Base-by-base conservation (phyloP, 30 jellyfish, hydroid and myxozoan species). In the Nemopilema nomurai region DNA sequence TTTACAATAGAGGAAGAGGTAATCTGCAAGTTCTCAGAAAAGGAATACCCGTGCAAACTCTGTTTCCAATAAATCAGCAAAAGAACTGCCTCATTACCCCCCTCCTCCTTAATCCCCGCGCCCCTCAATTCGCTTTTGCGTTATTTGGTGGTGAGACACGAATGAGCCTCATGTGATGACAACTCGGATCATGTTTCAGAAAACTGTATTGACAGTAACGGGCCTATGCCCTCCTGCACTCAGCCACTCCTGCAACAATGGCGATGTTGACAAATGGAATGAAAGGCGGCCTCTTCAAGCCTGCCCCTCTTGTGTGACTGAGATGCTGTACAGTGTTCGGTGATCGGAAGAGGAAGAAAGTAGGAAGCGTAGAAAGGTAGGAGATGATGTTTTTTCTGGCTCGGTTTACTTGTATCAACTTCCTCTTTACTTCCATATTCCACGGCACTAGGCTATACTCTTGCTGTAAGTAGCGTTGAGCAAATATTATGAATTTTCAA, bases 331-430 rank as follows among this genome's bases (percentile, higher is more conserved):
- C 23, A 41, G 70, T 31, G 64, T 13, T 41, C 57, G 57, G 6
- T 41, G 31, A 70, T 71, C 83, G 87, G 87, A 84, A 84, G 93
- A 67, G 93, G 93, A 84, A 84, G 93, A 74, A 84, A 84, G 50
- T 71, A 74, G 93, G 93, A 84, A 84, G 93, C 93, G 65, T 20
- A 21, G 64, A n/a, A 84, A 74, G 86, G 93, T 81, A 81, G 83
- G 90, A 81, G 52, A 77, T 23, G 67, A 32, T 30, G 81, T 26
- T 57, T 21, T 64, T 83, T 72, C 65, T 29, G 77, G 87, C 85
- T 84, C 80, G 51, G 17, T 84, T 84, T 84, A 68, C 92, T 75
- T 19, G 28, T 50, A n/a, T 27, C 18, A n/a, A 84, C 93, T 84
- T 84, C 93, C 93, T 84, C 93, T 84, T 71, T 71, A 74, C 93